Base-by-base conservation (phyloP, 2,888 invertebrate species). In the Pilophorus perplexus region DNA sequence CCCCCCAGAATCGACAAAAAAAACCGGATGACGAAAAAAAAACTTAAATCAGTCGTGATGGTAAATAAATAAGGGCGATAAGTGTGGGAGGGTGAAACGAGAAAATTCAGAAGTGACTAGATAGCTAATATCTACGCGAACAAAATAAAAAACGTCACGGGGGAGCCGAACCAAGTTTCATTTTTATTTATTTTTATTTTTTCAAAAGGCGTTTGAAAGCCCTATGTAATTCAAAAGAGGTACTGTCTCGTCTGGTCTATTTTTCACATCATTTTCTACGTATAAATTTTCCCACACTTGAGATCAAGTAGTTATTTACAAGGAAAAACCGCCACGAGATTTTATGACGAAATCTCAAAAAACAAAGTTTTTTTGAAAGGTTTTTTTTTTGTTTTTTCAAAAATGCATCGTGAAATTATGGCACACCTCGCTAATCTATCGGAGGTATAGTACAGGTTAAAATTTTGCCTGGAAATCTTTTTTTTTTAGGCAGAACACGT, bases 301-400 rank as follows among this genome's bases (percentile, higher is more conserved):
- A 71, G 71, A 71, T 71, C 71, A 71, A 70, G 59, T 69, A n/a
- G 68, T 67, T 71, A 70, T 71, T 66, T 69, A 71, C 71, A 71
- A 62, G 50, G 60, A 68, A 38, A 46, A 62, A 65, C 67, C 68
- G 64, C 67, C 67, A 68, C 67, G 67, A 66, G 60, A 25, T 55
- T 37, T 55, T 20, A 6, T 16, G 12, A 52, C 27, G 28, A 52
- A 64, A 66, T 50, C n/a, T n/a, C n/a, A 37, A 38, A 64, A 67
- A 64, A 67, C 64, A 50, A 50, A 46, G 55, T 46, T 46, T 44
- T 23, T 28, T 16, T 22, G 28, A 28, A 44, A 25, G 27, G 16
- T 52, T 66, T 42, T 68, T 64, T 67, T 67, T 65, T 42, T 42
- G 27, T 27, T 60, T 46, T 44, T 46, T 44, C 18, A 44, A 14